A percentile compares a stretch with the other conserved stretches of the same genome.
Conservation (phyloP, 2,888 invertebrate genomes). For the Stratiomys singularior region DNA sequence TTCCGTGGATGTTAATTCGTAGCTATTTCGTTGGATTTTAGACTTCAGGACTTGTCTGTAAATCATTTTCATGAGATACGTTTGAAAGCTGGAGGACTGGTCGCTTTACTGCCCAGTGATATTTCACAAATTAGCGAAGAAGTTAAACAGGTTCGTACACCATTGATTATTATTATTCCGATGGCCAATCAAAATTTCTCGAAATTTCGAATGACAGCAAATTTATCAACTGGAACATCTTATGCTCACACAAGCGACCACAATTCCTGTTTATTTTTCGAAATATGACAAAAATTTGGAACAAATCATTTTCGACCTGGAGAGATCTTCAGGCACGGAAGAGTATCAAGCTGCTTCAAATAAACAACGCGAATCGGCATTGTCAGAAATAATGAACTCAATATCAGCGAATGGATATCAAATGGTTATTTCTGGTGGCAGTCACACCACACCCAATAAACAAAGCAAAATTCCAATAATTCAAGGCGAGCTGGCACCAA, state of each 20-base stretch:
- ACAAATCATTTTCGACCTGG: slow-evolving; percentile 79
- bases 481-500: slow-evolving; percentile 78
- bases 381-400: slow-evolving; percentile 84
- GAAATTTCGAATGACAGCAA: slow-evolving; percentile 70
- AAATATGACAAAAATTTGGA: slow-evolving; percentile 79
- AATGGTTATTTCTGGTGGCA: slow-evolving; percentile 80
- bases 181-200: background rate
- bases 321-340: slow-evolving; percentile 74
- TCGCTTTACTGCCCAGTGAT: slow-evolving; percentile 85
- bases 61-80: slow-evolving; percentile 81
- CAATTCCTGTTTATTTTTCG: slow-evolving; percentile 90
- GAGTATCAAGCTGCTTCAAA: slow-evolving; percentile 31
- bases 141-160: slow-evolving; percentile 74
- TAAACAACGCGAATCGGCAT: slow-evolving; percentile 76
- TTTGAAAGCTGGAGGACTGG: slow-evolving; percentile 83
- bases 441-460: slow-evolving; percentile 72
- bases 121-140: slow-evolving; percentile 72
- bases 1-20: background rate
- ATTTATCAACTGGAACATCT: slow-evolving; percentile 82
- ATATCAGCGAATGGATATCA: slow-evolving; percentile 97
- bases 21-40: slow-evolving; percentile 48
- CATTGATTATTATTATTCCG: background rate
- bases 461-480: slow-evolving; percentile 89
- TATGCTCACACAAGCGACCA: slow-evolving; percentile 81
- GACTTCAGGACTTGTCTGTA: slow-evolving; percentile 80